Evolutionary conservation across 2,113 vertebrate species (phyloP), one percentile per base, ranked within the genome.

Genomic region (Brienomyrus brachyistius): DNA sequence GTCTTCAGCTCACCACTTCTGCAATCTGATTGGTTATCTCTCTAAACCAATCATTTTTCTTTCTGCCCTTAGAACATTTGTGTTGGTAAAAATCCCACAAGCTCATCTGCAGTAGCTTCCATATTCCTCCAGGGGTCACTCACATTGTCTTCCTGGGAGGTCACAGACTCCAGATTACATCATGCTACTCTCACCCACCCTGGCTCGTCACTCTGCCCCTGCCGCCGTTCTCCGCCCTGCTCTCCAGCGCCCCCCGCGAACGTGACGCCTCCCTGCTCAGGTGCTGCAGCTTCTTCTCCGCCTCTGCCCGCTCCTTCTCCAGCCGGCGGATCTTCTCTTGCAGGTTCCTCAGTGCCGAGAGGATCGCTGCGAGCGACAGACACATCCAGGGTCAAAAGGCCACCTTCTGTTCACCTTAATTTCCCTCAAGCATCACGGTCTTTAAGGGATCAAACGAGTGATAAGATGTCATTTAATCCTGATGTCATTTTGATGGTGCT

Each of bases 291-390:
- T 95, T 96, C 91, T 95, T 95, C 90, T 96, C 95, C 0, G 95
- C 95, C 35, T 95, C 94, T 91, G 95, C 94, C 89, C 96, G 96
- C 91, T 97, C 98, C 91, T 97, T 74, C 93, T 99, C 98, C 92
- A 99, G 92, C 94, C 92, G 88, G 4, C 70, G 89, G 84, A 93
- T 94, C 92, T 92, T 92, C 89, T 92, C 91, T 90, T 93, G 93
- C 43, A 93, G 91, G 88, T 93, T 92, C 70, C 86, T 91, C 88
- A 93, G 93, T 90, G 97, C 97, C 88, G 98, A 98, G 92, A 98
- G 94, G 94, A 99, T 98, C 2, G 97, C 98, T 99, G 93, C 31
- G 27, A 27, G 62, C 62, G 43, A 15, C 11, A 11, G 83, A 85
- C 23, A 47, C 23, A 86, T 83, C 43, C 35, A 45, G 43, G 40